phyloP scores from a whole-genome alignment of 1,140 invertebrate species.

The Dendrolimus kikuchii region DNA sequence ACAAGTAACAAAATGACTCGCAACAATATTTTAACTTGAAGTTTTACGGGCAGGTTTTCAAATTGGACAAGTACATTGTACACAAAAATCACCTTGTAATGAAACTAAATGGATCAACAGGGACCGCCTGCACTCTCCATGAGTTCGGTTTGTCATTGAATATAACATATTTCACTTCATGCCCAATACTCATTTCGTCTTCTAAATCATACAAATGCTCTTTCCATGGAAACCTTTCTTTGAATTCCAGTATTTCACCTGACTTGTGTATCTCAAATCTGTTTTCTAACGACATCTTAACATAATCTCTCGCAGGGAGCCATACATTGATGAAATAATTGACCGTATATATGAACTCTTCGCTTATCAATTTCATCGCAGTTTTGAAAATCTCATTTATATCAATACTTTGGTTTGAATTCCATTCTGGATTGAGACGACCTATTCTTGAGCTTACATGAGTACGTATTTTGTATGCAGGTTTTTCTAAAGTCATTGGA shows the following conservation, averaged over 20 bases:
- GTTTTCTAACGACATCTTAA: slow-evolving; percentile 80
- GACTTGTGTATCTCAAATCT: slow-evolving; percentile 76
- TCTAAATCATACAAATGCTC: slow-evolving; percentile 90
- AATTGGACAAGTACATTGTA: too few relatives aligned
- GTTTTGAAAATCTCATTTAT: slow-evolving; percentile 76
- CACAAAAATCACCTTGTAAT: slow-evolving; percentile 79
- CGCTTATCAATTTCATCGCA: slow-evolving; percentile 86
- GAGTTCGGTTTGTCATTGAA: slow-evolving; percentile 75
- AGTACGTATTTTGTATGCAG: slow-evolving; percentile 87
- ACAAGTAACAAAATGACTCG: too few relatives aligned
- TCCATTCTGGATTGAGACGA: slow-evolving; percentile 92
- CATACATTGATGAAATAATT: slow-evolving; percentile 81
- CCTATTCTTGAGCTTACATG: slow-evolving; percentile 83
- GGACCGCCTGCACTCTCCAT: slow-evolving; percentile 90
- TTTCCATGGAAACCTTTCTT: slow-evolving; percentile 87
- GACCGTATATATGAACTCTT: slow-evolving; percentile 86
- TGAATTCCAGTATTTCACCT: slow-evolving; percentile 87
- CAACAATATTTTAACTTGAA: too few relatives aligned
- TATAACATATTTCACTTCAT: slow-evolving; percentile 84
- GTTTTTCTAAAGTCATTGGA: slow-evolving; percentile 82
- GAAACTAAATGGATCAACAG: slow-evolving; percentile 82
- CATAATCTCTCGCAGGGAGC: slow-evolving; percentile 86
- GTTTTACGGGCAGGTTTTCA: too few relatives aligned
- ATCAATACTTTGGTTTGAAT: slow-evolving; percentile 74
- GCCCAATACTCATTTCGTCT: slow-evolving; percentile 78